Evolutionary conservation across 2,113 vertebrate species (phyloP).

Genomic region (Callospermophilus lateralis): DNA sequence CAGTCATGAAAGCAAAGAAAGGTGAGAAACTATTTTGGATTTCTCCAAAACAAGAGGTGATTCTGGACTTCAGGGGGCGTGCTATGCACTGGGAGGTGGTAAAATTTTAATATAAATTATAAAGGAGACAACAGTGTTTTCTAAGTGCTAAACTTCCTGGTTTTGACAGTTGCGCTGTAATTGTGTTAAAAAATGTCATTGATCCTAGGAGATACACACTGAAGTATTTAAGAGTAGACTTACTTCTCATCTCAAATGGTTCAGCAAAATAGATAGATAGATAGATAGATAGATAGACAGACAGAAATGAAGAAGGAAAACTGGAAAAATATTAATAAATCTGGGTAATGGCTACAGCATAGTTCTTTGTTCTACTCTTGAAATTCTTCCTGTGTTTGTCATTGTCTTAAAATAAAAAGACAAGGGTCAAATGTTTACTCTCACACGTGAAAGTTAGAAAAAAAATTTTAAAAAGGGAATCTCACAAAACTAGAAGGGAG

Average conservation of each 20-base stretch:
- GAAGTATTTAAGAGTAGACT: background rate
- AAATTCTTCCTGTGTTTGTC: background rate
- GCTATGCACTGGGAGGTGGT: background rate
- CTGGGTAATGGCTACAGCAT: background rate
- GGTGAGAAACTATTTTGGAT: background rate
- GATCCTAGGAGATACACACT: background rate
- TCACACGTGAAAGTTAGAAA: no score
- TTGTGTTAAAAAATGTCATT: slow-evolving; percentile 1
- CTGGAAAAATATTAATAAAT: slow-evolving; percentile 9
- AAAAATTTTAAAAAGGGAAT: no score
- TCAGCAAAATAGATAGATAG: background rate
- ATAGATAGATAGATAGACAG: background rate
- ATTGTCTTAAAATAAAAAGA: slow-evolving; percentile 39
- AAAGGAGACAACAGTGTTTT: background rate
- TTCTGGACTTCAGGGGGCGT: background rate
- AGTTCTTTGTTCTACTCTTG: background rate
- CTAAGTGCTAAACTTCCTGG: background rate
- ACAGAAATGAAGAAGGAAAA: background rate
- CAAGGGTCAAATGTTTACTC: no score
- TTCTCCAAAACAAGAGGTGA: background rate
- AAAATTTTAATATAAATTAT: background rate
- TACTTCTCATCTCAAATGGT: background rate
- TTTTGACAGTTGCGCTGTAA: background rate
- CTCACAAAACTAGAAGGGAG: no score
- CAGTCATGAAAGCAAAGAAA: background rate